Conservation (phyloP, 2,888 invertebrate species). For the Calameuta filiformis region DNA sequence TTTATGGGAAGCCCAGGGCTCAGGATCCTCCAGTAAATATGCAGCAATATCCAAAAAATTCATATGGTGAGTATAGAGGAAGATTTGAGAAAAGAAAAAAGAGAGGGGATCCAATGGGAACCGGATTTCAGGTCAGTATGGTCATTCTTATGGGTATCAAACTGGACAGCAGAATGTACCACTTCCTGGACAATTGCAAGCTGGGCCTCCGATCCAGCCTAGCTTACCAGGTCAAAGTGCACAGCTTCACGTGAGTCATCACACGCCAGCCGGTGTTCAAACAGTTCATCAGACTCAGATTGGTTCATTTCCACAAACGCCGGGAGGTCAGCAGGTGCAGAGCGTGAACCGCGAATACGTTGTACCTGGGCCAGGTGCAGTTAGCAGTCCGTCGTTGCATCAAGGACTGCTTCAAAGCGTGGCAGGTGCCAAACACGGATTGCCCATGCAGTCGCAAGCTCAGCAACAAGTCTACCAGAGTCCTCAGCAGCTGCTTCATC, state of each 20-base stretch:
- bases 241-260: constrained; percentile 60
- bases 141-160: constrained; percentile 54
- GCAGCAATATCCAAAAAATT: constrained; percentile 57
- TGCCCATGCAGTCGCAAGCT: constrained; percentile 44
- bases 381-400: constrained; percentile 49
- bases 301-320: constrained; percentile 48
- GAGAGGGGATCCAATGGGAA: background rate
- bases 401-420: constrained; percentile 44
- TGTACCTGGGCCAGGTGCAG: constrained; percentile 43
- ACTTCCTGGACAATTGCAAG: constrained; percentile 59
- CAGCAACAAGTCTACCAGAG: constrained; percentile 35
- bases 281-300: constrained; percentile 62
- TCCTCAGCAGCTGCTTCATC: constrained; percentile 55
- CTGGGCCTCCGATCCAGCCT: constrained; percentile 47
- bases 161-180: constrained; percentile 47
- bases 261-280: constrained; percentile 58
- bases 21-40: constrained; percentile 50
- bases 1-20: constrained; percentile 71
- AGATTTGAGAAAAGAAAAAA: background rate
- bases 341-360: constrained; percentile 53
- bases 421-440: constrained; percentile 45
- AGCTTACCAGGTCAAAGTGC: constrained; percentile 60
- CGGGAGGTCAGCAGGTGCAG: constrained; percentile 45
- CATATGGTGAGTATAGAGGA: constrained; percentile 43
- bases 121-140: constrained; percentile 44